phyloP scores from a whole-genome alignment of 2,797 vertebrate genomes.

The Pangasius sanitwongsei region DNA sequence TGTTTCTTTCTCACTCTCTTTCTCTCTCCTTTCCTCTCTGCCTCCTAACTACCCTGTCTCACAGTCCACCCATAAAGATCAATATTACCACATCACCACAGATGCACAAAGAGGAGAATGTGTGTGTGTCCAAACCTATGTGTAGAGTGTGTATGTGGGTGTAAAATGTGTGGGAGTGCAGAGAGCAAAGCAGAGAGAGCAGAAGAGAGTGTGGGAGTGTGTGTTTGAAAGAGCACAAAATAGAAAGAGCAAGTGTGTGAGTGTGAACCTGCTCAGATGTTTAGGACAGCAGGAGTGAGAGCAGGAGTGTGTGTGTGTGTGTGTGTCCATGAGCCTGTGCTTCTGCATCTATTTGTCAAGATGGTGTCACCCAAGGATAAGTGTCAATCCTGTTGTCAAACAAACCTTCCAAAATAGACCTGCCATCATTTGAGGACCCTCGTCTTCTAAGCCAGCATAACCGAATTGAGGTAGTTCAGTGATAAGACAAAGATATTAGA shows the following conservation, averaged over 20 bases:
- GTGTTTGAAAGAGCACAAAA: constrained; percentile 28
- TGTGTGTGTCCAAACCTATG: background rate
- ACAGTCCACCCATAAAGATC: constrained; percentile 24
- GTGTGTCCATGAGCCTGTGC: background rate
- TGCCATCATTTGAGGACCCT: constrained; percentile 28
- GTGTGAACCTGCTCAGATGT: constrained; percentile 31
- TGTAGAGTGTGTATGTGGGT: constrained; percentile 22
- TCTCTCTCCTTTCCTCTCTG: background rate
- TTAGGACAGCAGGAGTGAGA: constrained; percentile 30
- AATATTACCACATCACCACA: constrained; percentile 4
- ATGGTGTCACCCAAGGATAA: constrained; percentile 45
- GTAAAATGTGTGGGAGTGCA: constrained; percentile 30
- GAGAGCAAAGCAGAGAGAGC: constrained; percentile 13
- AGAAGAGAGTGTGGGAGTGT: constrained; percentile 26
- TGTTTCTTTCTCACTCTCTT: background rate
- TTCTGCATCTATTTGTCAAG: constrained; percentile 20
- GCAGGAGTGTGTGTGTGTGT: background rate
- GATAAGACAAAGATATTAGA: constrained; percentile 17
- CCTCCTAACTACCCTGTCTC: constrained; percentile 14
- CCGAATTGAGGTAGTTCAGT: constrained; percentile 22
- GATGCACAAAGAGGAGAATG: constrained; percentile 15
- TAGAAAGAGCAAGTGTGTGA: constrained; percentile 24
- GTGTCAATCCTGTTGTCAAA: constrained; percentile 46
- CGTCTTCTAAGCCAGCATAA: constrained; percentile 13
- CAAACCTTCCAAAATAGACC: constrained; percentile 40